Percentiles rank a stretch among this genome's conserved stretches.
These are phyloP conservation scores for Triplophysa yarkandensis DNA, from an alignment of 2,797 vertebrate genomes.

Conservation along the genomic window DNA sequence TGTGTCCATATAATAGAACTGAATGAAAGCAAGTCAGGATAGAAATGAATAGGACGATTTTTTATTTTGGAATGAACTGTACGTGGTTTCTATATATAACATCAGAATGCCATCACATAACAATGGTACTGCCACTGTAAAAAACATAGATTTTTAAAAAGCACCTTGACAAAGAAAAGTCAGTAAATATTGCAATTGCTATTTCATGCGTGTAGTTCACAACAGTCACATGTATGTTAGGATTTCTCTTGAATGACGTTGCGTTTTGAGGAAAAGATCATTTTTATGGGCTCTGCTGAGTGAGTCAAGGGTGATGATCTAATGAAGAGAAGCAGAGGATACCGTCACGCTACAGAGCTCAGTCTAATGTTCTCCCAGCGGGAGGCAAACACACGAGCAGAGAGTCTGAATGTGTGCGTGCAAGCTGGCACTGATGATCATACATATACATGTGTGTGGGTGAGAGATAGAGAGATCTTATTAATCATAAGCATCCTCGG, in stretches of 20 bases:
- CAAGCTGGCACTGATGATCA: conserved; percentile 10
- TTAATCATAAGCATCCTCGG: neutral
- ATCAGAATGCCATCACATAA: neutral
- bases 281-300: conserved; percentile 38
- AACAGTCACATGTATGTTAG: conserved; percentile 8
- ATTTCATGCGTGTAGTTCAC: conserved; percentile 1
- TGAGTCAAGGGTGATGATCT: conserved; percentile 44
- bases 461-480: conserved; percentile 23
- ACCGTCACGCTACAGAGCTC: conserved; percentile 56
- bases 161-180: conserved; percentile 2
- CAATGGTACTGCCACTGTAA: neutral
- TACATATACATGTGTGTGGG: conserved; percentile 4
- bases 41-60: too few relatives aligned
- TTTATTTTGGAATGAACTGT: too few relatives aligned
- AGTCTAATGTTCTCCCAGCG: conserved; percentile 57
- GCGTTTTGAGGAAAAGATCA: conserved; percentile 31
- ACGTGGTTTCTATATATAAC: too few relatives aligned
- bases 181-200: neutral
- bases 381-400: conserved; percentile 20
- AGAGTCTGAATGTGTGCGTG: neutral
- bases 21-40: too few relatives aligned
- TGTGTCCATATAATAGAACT: too few relatives aligned
- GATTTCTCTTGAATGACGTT: neutral
- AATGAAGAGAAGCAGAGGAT: conserved; percentile 55
- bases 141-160: neutral